Evolutionary conservation across 2,888 invertebrate genomes (phyloP).

Genomic region (Lasioglossum vierecki): DNA sequence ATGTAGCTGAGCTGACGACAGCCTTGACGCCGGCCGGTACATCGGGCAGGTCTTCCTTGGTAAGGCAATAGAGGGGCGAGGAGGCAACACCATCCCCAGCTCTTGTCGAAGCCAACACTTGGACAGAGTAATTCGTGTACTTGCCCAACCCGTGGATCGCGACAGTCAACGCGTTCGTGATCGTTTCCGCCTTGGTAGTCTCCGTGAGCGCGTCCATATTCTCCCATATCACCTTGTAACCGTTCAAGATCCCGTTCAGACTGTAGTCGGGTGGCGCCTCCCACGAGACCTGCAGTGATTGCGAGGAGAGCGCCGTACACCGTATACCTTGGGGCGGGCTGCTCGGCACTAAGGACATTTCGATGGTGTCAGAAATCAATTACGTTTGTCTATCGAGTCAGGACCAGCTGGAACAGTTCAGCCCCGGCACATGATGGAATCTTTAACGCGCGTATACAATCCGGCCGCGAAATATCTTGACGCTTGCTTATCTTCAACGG

Average conservation of each 20-base stretch:
- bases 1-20: conserved; percentile 92
- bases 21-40: conserved; percentile 96
- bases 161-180: conserved; percentile 88
- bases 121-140: conserved; percentile 96
- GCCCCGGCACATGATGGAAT: not conserved
- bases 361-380: conserved; percentile 39
- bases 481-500: not conserved
- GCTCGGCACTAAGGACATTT: conserved; percentile 89
- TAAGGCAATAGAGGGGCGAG: conserved; percentile 93
- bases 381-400: not conserved
- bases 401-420: not conserved
- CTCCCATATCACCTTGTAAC: conserved; percentile 90
- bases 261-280: conserved; percentile 92
- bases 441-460: not conserved
- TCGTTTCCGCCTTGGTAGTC: conserved; percentile 83
- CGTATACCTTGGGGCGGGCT: conserved; percentile 92
- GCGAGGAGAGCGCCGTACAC: conserved; percentile 92
- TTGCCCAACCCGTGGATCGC: conserved; percentile 91
- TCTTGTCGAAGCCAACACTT: conserved; percentile 94
- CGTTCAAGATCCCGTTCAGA: conserved; percentile 93
- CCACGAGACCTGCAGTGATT: conserved; percentile 94
- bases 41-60: conserved; percentile 96
- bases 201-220: conserved; percentile 80
- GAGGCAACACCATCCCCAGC: conserved; percentile 96
- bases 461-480: not conserved